These are phyloP conservation scores for Luscinia megarhynchos DNA, from an alignment of 2,797 vertebrate species.

Conservation along the genomic window DNA sequence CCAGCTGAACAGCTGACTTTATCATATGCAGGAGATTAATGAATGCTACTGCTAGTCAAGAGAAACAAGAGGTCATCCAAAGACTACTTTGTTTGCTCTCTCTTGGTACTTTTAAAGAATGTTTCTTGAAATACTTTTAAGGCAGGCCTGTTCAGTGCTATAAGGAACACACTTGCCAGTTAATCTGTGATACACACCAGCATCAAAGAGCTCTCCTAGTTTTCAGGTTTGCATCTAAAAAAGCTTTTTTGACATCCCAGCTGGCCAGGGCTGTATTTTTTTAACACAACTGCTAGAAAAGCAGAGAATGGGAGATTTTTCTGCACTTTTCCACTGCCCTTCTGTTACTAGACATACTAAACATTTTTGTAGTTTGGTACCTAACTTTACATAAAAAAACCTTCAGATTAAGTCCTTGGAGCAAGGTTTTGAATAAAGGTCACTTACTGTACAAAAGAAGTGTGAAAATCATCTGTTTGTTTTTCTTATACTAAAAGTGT, in stretches of 20 bases:
- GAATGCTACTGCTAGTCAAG: slow-evolving; percentile 67
- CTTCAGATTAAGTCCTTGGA: slow-evolving; percentile 6
- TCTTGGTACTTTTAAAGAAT: slow-evolving; percentile 22
- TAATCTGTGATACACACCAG: not conserved
- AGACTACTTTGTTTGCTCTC: slow-evolving; percentile 59
- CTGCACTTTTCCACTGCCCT: not conserved
- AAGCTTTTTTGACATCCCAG: not conserved
- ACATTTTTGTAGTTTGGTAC: slow-evolving; percentile 27
- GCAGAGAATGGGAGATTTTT: not conserved
- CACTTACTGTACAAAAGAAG: not conserved
- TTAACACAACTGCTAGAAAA: not conserved
- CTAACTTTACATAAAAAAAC: not conserved
- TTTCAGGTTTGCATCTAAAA: not conserved
- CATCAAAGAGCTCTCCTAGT: not conserved
- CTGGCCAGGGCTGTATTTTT: not conserved
- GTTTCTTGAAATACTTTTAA: slow-evolving; percentile 26
- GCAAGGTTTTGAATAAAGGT: not conserved
- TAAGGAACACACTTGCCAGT: not conserved
- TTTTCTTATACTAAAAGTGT: not conserved
- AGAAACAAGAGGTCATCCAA: slow-evolving; percentile 66
- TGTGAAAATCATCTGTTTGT: not conserved
- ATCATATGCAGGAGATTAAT: slow-evolving; percentile 67
- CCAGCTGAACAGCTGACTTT: slow-evolving; percentile 59
- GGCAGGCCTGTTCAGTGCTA: not conserved
- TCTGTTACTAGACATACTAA: not conserved